Evolutionary conservation across 2,797 vertebrate species (phyloP), one percentile per base, ranked within the genome.

Genomic region (Buphagus erythrorhynchus): DNA sequence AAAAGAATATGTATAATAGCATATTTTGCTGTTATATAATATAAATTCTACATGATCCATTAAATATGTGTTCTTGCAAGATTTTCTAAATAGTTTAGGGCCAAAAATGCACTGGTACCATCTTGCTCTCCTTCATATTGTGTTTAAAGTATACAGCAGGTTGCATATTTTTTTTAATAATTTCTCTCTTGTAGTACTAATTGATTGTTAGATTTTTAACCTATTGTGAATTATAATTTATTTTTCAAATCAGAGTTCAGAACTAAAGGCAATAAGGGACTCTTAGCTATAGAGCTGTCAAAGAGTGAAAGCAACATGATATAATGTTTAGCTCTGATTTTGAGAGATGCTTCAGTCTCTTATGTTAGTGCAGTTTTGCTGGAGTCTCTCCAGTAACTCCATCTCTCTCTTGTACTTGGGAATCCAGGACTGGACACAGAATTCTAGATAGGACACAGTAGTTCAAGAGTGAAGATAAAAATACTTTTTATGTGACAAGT

Each of bases 161-260:
- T 31, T 87, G 16, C 38, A 31, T 35, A 25, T 46, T 75, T 36
- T 82, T 92, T 90, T 74, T 42, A 61, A 46, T 19, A 85, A 16
- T 78, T 52, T 80, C 12, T 61, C 19, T 52, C 22, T 19, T 91
- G 8, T 57, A 26, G 11, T 62, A 91, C 48, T 33, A 29, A 46
- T 46, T 75, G 71, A 52, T 77, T 69, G 16, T 18, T 87, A 25
- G 16, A 74, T 63, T 91, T 92, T 94, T 87, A 75, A 26, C 14
- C 2, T 51, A 38, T 28, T 11, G 6, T 62, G 40, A 90, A 66
- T 78, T 73, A 58, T 31, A 69, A 59, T 55, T 69, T 62, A 8
- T 77, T 95, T 84, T 75, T 80, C 11, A 76, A 91, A 79, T 29
- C 33, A 71, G 13, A 63, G 22, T 46, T 96, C 28, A 78, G 43